Base-by-base conservation (phyloP, 64 coral and sea anemone genomes). In the Montipora cactus region DNA sequence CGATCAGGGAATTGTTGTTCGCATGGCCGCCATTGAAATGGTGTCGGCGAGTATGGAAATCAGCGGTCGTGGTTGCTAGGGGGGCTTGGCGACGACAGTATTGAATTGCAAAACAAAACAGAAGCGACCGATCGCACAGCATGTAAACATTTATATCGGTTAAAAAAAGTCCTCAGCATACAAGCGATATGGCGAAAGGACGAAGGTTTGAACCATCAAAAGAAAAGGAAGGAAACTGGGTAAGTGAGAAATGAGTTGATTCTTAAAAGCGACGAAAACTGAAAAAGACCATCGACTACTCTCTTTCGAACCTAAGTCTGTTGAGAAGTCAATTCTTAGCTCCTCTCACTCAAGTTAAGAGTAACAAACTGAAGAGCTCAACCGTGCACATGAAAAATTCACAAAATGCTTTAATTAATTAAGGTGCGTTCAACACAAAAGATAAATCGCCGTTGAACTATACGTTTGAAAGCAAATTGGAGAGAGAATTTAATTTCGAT, bases 191-290 rank as follows among this genome's bases (percentile, higher is more conserved):
- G 96, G 85, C 96, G 76, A 97, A 97, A 79, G 96, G 96, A 47
- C 74, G 96, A 83, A 79, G 53, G n/a, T 97, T 97, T 88, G 96
- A 84, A 2, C 96, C 96, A n/a, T 92, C 96, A 22, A 88, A 79
- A 48, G 89, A 94, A 59, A 97, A 89, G 88, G 96, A 97, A 47
- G 96, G 96, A 76, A 71, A 81, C 7, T 97, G 96, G 96, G 96
- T 97, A 80, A 83, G 95, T 91, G 2, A 49, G 21, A 49, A 57
- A 45, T 21, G 5, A 23, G 12, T 14, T 15, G 62, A 67, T 67
- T 55, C 10, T 55, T 10, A 55, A 55, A 10, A 55, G 52, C 52
- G 6, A 55, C 52, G 52, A 55, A 55, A 55, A 55, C 52, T 37
- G 53, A 5, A 57, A 57, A 57, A 8, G 14, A 64, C 4, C 11